Conservation (phyloP, 2,888 invertebrate species). For the Ditula angustiorana region DNA sequence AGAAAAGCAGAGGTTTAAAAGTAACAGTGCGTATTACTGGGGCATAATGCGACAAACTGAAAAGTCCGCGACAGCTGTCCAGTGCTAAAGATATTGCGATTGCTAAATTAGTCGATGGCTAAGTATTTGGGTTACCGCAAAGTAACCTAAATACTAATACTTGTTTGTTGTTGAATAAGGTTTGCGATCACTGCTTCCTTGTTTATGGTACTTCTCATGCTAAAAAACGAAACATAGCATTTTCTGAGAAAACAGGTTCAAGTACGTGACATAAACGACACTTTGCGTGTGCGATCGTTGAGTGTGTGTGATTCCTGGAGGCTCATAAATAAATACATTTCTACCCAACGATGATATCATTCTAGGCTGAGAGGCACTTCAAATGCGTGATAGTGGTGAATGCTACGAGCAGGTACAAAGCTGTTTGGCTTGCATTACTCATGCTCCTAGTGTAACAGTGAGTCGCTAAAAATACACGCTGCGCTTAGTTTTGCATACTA, state of each 20-base stretch:
- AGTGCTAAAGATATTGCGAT: too few relatives aligned
- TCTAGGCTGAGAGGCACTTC: neutral
- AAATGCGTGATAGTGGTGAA: constrained; percentile 12
- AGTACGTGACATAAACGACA: neutral
- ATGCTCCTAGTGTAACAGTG: neutral
- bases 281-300: neutral
- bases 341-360: constrained; percentile 6
- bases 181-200: too few relatives aligned
- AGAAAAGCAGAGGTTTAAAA: too few relatives aligned
- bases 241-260: neutral
- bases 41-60: too few relatives aligned
- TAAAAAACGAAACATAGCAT: too few relatives aligned
- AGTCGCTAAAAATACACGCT: constrained; percentile 20
- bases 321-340: neutral
- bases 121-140: too few relatives aligned
- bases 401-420: constrained; percentile 4
- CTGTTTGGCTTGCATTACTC: constrained; percentile 12
- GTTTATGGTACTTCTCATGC: too few relatives aligned
- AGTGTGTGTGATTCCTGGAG: neutral
- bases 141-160: too few relatives aligned
- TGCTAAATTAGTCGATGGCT: too few relatives aligned
- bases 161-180: too few relatives aligned
- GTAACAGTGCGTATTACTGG: too few relatives aligned
- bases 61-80: too few relatives aligned
- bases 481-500: constrained; percentile 5